Percentiles rank a stretch among this genome's conserved stretches.
Evolutionary conservation across 2,888 invertebrate species (phyloP).

Genomic region (Xestia ashworthii): DNA sequence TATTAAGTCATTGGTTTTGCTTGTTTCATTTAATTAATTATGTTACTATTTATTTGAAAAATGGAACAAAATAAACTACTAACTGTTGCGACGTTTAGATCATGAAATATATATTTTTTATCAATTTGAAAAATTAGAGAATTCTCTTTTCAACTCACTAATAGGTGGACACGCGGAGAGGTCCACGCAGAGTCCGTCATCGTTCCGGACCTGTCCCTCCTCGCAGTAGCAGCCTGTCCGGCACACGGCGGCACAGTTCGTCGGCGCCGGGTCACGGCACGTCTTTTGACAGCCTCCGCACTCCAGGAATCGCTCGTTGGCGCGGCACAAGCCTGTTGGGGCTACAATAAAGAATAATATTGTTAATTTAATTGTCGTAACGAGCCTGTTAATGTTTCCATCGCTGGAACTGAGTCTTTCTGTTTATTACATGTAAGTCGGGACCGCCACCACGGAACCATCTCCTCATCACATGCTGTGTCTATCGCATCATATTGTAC

Average conservation of each 20-base stretch:
- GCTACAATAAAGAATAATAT: conserved; percentile 64
- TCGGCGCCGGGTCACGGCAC: conserved; percentile 78
- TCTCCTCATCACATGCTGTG: not conserved
- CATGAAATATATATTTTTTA: not conserved
- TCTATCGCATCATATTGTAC: too few species aligned
- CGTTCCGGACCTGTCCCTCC: conserved; percentile 76
- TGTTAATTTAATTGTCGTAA: not conserved
- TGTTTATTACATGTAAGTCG: not conserved
- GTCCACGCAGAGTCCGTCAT: conserved; percentile 76
- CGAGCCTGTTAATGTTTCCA: not conserved
- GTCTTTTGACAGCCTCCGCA: conserved; percentile 83
- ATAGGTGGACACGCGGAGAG: conserved; percentile 77
- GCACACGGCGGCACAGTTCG: conserved; percentile 77
- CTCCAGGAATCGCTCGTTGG: conserved; percentile 76
- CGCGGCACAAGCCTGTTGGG: conserved; percentile 78
- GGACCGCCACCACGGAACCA: not conserved
- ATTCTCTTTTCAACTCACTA: conserved; percentile 68
- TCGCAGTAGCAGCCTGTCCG: conserved; percentile 80
- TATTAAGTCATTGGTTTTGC: not conserved
- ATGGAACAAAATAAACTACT: not conserved
- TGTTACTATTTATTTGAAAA: not conserved
- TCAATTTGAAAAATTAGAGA: not conserved
- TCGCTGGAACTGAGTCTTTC: not conserved
- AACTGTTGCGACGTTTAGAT: not conserved
- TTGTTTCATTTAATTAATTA: not conserved